Percentiles rank a stretch among this genome's conserved stretches.
phyloP scores from a whole-genome alignment of 64 coral and sea anemone species.

The Trachythela sp. region DNA sequence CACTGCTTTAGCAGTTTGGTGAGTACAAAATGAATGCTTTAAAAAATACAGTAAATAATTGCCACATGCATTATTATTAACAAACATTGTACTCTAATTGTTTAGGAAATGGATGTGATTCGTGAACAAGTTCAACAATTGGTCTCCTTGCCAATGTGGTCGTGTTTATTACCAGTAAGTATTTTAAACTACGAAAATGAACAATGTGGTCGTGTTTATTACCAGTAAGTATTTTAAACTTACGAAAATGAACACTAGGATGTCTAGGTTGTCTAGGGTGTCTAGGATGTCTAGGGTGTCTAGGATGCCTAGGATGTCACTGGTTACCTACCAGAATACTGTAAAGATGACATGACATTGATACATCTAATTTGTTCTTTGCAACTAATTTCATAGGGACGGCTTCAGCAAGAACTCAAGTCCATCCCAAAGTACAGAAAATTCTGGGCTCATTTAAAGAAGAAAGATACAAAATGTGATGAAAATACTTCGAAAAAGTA shows the following conservation, averaged over 20 bases:
- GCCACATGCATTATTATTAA: not conserved
- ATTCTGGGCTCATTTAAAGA: slow-evolving; percentile 87
- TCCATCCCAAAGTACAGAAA: slow-evolving; percentile 85
- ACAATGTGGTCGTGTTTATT: slow-evolving; percentile 89
- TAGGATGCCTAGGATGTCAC: too few species aligned
- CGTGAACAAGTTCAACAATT: slow-evolving; percentile 92
- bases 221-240: slow-evolving; percentile 58
- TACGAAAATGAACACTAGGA: too few species aligned
- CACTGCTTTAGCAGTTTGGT: slow-evolving; percentile 98
- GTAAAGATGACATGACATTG: too few species aligned
- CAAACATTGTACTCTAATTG: not conserved
- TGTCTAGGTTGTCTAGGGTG: too few species aligned
- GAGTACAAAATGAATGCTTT: not conserved
- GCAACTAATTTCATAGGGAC: slow-evolving; percentile 54
- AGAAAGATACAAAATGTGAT: slow-evolving; percentile 69
- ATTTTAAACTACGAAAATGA: not conserved
- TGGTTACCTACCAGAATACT: too few species aligned
- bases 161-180: slow-evolving; percentile 81
- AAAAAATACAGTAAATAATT: not conserved
- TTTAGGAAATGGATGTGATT: slow-evolving; percentile 97
- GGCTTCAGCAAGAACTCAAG: slow-evolving; percentile 84
- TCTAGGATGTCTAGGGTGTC: too few species aligned
- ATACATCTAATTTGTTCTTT: not conserved
- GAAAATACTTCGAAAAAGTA: slow-evolving; percentile 60
- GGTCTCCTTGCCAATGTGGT: slow-evolving; percentile 91